Conservation (phyloP, 2,797 vertebrate species). For the Anomalospiza imberbis region DNA sequence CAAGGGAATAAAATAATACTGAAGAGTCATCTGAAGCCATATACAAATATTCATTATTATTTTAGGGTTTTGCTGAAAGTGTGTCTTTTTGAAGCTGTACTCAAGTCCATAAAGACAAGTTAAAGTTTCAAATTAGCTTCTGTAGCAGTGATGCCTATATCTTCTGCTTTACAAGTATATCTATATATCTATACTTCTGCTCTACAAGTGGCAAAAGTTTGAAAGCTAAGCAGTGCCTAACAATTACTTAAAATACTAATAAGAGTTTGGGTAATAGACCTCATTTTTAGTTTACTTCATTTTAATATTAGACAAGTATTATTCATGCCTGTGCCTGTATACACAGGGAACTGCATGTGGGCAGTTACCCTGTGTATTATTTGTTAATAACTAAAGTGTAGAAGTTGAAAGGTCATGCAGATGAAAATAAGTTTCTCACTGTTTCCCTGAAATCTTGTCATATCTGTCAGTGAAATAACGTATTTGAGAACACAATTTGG, state of each 20-base stretch:
- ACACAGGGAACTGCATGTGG: background rate
- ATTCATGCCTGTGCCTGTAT: background rate
- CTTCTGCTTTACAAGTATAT: background rate
- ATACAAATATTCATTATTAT: background rate
- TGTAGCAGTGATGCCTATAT: background rate
- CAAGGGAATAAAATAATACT: slow-evolving; percentile 18
- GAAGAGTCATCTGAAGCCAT: background rate
- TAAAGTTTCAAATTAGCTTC: background rate
- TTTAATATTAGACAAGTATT: background rate
- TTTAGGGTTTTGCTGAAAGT: background rate
- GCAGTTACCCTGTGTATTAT: background rate
- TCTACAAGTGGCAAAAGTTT: background rate
- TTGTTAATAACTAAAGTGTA: background rate
- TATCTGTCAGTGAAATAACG: background rate
- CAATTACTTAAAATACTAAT: background rate
- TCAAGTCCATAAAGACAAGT: background rate
- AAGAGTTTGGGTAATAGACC: background rate
- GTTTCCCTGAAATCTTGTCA: background rate
- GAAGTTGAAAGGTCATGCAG: background rate
- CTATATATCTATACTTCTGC: background rate
- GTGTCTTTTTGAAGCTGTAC: background rate
- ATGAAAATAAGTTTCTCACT: background rate
- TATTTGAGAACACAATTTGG: background rate
- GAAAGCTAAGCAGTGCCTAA: background rate
- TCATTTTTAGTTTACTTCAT: background rate